Conservation (phyloP, 2,888 invertebrate genomes). For the Zygogramma bicolorata region DNA sequence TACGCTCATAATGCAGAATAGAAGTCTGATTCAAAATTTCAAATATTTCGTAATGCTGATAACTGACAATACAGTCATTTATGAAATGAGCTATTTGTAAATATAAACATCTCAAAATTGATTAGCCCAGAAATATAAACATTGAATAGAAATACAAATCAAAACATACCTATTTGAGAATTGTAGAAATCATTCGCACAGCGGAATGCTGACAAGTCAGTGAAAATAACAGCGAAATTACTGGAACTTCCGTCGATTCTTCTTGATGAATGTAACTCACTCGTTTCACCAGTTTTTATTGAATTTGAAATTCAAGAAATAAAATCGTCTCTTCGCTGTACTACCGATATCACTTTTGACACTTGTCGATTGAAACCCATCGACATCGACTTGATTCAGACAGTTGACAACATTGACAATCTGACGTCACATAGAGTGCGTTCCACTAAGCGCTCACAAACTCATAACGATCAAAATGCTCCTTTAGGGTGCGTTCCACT, state of each 20-base stretch:
- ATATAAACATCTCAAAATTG: not conserved
- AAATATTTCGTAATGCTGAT: not conserved
- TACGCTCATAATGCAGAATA: not conserved
- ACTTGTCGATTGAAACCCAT: not conserved
- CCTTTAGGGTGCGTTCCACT: slow-evolving; percentile 21
- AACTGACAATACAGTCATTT: not conserved
- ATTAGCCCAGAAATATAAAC: not conserved
- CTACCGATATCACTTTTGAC: not conserved
- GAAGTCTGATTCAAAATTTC: not conserved
- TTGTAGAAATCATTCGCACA: not conserved
- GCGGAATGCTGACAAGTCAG: not conserved
- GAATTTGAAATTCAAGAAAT: not conserved
- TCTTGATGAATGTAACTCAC: not conserved
- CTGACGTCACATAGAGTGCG: not conserved
- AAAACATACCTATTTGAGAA: slow-evolving; percentile 2
- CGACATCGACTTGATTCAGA: not conserved
- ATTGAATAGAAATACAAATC: not conserved
- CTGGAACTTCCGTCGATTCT: not conserved
- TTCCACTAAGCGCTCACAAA: slow-evolving; percentile 21
- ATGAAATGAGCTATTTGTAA: not conserved
- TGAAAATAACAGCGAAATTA: not conserved
- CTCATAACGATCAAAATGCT: slow-evolving; percentile 14
- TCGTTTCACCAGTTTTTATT: slow-evolving; percentile 8
- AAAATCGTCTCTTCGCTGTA: not conserved
- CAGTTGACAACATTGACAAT: slow-evolving; percentile 4